Base-by-base conservation (phyloP, 2,113 vertebrate species). In the Odontophorus gujanensis region DNA sequence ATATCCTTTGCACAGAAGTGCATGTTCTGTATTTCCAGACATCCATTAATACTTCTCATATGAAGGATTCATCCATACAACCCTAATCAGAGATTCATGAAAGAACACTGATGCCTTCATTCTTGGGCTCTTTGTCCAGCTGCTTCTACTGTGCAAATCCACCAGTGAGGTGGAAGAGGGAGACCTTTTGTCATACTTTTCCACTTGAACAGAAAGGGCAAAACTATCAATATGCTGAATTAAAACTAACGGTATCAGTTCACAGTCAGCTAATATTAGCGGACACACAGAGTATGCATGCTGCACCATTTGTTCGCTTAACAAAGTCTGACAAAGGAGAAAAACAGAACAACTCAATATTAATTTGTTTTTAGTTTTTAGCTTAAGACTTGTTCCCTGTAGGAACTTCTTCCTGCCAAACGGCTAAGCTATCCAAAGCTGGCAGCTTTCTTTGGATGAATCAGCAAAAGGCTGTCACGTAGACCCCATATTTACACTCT, bases 1-100 rank as follows among this genome's bases (percentile, higher is more conserved):
- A n/a, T n/a, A n/a, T n/a, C n/a, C n/a, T 1, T 9, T 16, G 14
- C 34, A 76, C 2, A 3, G 61, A 9, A 61, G 58, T 1, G 8
- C 6, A 7, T 8, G 50, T 34, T 57, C 13, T 32, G 0, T 25
- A 25, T 48, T 89, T 92, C 53, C 55, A 87, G 22, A 58, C 4
- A 68, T 42, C n/a, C 3, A 1, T 28, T 38, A 67, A 66, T 59
- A 18, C 14, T 59, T 53, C 57, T n/a, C 28, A 55, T 24, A 28
- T 7, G 24, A 77, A 57, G 32, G 13, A 86, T 38, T 57, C 9
- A 36, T 24, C 17, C 28, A 2, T 30, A 14, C 3, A 7, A 16
- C 13, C 32, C 30, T 71, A 82, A 76, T 4, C 3, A 51, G 17
- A 63, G 51, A n/a, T 17, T 47, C 30, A 13, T 57, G 10, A 76